Percentiles rank a stretch among this genome's conserved stretches.
phyloP scores from a whole-genome alignment of 2,797 vertebrate genomes.

The Melanotaenia boesemani region DNA sequence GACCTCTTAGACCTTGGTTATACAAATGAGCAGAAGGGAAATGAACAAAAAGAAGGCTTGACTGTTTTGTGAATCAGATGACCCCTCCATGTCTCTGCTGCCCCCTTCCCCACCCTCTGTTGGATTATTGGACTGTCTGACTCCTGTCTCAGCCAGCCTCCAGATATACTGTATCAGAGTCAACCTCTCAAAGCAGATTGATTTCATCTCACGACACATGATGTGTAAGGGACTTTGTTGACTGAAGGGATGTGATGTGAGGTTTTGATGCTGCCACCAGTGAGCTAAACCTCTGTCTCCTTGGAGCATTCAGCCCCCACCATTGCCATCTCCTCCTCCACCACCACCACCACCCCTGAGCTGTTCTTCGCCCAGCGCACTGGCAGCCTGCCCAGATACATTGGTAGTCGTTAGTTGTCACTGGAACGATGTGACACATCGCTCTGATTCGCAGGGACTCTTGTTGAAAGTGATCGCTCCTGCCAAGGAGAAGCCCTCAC shows the following conservation, averaged over 20 bases:
- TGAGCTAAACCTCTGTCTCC: slow-evolving; percentile 71
- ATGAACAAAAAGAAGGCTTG: slow-evolving; percentile 15
- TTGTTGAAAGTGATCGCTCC: slow-evolving; percentile 76
- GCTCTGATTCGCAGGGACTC: slow-evolving; percentile 71
- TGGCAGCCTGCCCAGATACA: slow-evolving; percentile 76
- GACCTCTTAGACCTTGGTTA: slow-evolving; percentile 70
- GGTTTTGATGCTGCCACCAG: slow-evolving; percentile 73
- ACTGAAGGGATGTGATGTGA: slow-evolving; percentile 69
- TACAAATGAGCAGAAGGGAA: slow-evolving; percentile 36
- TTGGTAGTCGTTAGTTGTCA: slow-evolving; percentile 79
- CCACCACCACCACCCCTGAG: slow-evolving; percentile 22
- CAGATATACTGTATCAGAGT: slow-evolving; percentile 63
- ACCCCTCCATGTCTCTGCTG: slow-evolving; percentile 25
- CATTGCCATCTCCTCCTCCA: background rate
- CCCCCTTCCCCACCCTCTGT: slow-evolving; percentile 8
- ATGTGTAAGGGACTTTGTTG: slow-evolving; percentile 75
- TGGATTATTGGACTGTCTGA: slow-evolving; percentile 50
- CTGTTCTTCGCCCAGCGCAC: slow-evolving; percentile 59
- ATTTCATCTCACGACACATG: slow-evolving; percentile 72
- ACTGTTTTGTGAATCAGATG: slow-evolving; percentile 59
- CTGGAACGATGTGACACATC: slow-evolving; percentile 74
- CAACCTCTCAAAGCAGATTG: slow-evolving; percentile 63
- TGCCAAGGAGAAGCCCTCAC: slow-evolving; percentile 75
- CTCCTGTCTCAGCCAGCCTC: slow-evolving; percentile 53
- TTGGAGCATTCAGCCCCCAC: slow-evolving; percentile 53